Conservation (phyloP, 2,113 vertebrate species). For the Mohoua ochrocephala region DNA sequence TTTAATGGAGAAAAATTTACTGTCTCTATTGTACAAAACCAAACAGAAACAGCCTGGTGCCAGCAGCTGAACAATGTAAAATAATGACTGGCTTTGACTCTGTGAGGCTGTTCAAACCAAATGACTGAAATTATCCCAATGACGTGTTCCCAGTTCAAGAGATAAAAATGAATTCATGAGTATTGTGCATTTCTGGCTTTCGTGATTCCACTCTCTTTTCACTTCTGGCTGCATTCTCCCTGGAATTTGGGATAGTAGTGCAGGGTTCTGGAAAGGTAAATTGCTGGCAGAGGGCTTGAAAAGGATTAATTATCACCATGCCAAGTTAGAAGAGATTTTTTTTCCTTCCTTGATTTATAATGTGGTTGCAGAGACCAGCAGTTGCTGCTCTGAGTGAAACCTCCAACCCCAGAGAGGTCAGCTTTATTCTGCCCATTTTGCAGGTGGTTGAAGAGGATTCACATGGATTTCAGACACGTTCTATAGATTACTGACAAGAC, state of each 20-base stretch:
- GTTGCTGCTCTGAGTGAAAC: neutral
- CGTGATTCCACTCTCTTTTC: neutral
- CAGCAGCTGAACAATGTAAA: neutral
- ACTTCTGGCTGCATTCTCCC: neutral
- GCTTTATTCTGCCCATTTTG: neutral
- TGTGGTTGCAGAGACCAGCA: neutral
- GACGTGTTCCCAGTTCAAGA: neutral
- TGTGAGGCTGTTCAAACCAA: neutral
- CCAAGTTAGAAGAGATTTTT: neutral
- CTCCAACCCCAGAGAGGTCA: neutral
- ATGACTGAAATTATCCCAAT: neutral
- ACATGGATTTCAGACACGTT: fast-evolving
- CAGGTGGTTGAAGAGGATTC: neutral
- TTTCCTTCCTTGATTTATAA: neutral
- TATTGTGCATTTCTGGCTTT: neutral
- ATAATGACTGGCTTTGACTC: neutral
- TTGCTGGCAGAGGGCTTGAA: neutral
- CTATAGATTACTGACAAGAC: neutral
- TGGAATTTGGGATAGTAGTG: neutral
- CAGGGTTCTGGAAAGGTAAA: neutral
- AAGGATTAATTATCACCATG: neutral
- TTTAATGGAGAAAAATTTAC: neutral
- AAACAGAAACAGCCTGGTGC: neutral
- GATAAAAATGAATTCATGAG: neutral
- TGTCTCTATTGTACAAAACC: neutral